Conservation (phyloP, 2,888 invertebrate genomes). For the Drosophila picticornis region DNA sequence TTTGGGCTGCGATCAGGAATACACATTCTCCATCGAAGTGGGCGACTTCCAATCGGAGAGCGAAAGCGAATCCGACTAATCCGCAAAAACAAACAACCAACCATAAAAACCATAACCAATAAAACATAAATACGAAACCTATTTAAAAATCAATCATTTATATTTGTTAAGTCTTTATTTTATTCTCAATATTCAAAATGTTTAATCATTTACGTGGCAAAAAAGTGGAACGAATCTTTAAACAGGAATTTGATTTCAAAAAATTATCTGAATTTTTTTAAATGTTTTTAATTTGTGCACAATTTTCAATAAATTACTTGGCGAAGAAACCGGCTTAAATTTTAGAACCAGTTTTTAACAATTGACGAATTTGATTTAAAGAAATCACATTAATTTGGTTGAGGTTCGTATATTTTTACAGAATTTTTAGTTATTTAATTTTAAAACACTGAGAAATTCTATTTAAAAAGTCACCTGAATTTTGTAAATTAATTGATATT, state of each 20-base stretch:
- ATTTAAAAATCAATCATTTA: not conserved
- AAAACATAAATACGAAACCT: conserved; percentile 23
- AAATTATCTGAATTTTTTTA: not conserved
- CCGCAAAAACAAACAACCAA: not conserved
- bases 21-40: conserved; percentile 95
- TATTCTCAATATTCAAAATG: not conserved
- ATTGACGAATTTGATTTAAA: not conserved
- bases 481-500: not conserved
- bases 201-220: not conserved
- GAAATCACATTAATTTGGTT: not conserved
- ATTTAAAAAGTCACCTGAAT: not conserved
- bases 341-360: not conserved
- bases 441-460: not conserved
- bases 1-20: conserved; percentile 99
- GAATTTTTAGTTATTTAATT: not conserved
- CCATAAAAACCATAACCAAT: conserved; percentile 7
- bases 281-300: not conserved
- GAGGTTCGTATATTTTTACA: not conserved
- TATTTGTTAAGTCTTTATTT: not conserved
- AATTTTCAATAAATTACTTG: not conserved
- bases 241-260: not conserved
- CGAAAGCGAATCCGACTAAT: conserved; percentile 87
- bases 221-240: not conserved
- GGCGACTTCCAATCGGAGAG: conserved; percentile 90
- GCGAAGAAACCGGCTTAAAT: not conserved